Base-by-base conservation (phyloP, 2,113 vertebrate genomes). In the Aspiorhynchus laticeps region DNA sequence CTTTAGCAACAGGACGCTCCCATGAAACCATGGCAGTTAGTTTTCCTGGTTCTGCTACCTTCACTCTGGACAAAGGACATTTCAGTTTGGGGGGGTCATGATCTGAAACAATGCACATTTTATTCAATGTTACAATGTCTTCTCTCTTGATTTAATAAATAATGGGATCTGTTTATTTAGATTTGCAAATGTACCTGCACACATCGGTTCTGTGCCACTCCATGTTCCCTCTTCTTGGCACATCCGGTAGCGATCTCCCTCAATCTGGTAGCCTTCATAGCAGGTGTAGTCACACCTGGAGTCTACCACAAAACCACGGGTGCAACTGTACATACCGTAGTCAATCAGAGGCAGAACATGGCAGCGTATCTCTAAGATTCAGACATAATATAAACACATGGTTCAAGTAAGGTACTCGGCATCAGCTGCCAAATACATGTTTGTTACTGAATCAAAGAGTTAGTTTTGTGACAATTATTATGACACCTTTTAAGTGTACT, bases 271-370 rank as follows among this genome's bases (percentile, higher is more conserved):
- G 9, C 98, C 98, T 0, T 92, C 93, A 75, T 82, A 85, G 85
- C 98, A 99, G 90, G 92, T 92, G 90, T 97, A 99, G 85, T 97
- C 95, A 11, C 98, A 99, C 88, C 96, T 95, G 85, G 98, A 99
- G 91, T 98, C 96, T 89, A 97, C 95, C 89, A 95, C 90, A 48
- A 96, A 94, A 0, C 97, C 96, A 0, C 94, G 93, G 0, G 95
- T 96, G 93, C 98, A 99, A 63, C 89, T 93, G 88, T 97, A 97
- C 26, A 94, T 95, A 87, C 97, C 98, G 9, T 96, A 92, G 4
- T 93, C 91, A 89, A 98, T 93, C 0, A 96, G 91, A 0, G 95
- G 94, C 92, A 99, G 90, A 19, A 95, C 88, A 0, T 90, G 95
- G 93, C 98, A 99, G 51, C 96, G 96, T 85, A 97, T 91, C 88